Base-by-base conservation (phyloP, 1,140 invertebrate genomes). In the Penaeus japonicus region DNA sequence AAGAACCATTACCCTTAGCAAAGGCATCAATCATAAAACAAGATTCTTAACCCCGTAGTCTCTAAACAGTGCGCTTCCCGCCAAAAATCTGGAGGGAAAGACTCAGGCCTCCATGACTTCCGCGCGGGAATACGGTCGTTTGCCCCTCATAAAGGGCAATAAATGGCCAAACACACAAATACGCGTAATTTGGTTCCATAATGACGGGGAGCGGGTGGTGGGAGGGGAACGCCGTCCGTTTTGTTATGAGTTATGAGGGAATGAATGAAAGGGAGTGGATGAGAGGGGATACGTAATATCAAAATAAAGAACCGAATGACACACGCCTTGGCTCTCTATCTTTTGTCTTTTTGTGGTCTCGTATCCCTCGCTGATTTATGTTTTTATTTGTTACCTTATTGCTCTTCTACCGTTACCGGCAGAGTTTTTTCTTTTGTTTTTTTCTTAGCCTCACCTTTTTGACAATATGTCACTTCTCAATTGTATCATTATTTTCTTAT, bases 101-200 rank as follows among this genome's bases (percentile, higher is more conserved):
- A 47, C 47, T 47, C 47, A 47, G 47, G 47, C 47, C 47, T 47
- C 47, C 47, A 47, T 47, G 47, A 47, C 47, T 79, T 79, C 77
- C 77, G 77, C 4, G 53, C 53, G 32, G n/a, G 53, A 79, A 79
- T 79, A 47, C 77, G 77, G 77, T 79, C 77, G 77, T 79, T 79
- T 79, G 77, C 35, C n/a, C 22, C 24, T 79, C 77, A 47, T 79
- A 79, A 79, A 79, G 77, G 53, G 53, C 77, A 79, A 79, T 32
- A 79, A 79, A 79, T 24, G 32, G 27, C 39, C 75, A n/a, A 79
- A 79, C 77, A 79, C 53, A 79, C 77, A 79, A 79, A 79, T 79
- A 35, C 77, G 77, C 77, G 53, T 79, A 79, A 79, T 79, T 79
- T 79, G 77, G 32, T 32, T 47, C 77, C 77, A 79, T 79, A 30